Evolutionary conservation across 2,113 vertebrate species (phyloP), one percentile per base, ranked within the genome.

Genomic region (Ibidorhyncha struthersii): DNA sequence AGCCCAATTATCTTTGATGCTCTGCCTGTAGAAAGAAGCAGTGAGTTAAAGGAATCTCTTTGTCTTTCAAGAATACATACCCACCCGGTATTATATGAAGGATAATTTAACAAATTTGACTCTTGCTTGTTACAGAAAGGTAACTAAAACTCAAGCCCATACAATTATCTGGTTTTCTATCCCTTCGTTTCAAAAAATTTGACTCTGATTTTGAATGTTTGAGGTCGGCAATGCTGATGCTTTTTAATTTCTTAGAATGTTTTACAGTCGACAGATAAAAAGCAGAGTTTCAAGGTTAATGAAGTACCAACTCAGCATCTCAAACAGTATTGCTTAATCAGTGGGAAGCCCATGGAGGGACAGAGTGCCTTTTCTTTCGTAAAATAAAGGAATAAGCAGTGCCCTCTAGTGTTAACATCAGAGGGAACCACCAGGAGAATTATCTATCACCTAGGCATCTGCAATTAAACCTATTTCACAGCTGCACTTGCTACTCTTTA

Each of bases 331-430:
- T 86, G 16, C 10, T 88, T 0, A 7, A 5, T 49, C 40, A 45
- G 17, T 19, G 13, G 45, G 78, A 86, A 93, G 32, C 36, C 30
- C 19, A 20, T 43, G 56, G 47, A 72, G 25, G 43, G 25, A 10
- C 27, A 67, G n/a, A 72, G 22, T 50, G 34, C 10, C 17, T 56
- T 58, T 43, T 41, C 70, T 65, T 74, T 47, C 38, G 13, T 65
- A 73, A 82, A 61, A 96, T 95, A 85, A 69, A 41, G 76, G 34
- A 96, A 85, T 94, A 77, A 91, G 84, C 89, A 94, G 81, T 90
- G 96, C 93, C 96, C 94, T 97, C 96, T 97, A 97, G 95, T 55
- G 97, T 79, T 90, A 47, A 32, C 3, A 2, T 58, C 9, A 55
- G 53, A 77, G 32, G 20, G 56, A 55, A 25, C 29, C 14, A 47